Conservation (phyloP, 2,113 vertebrate species). For the Gallinago media region DNA sequence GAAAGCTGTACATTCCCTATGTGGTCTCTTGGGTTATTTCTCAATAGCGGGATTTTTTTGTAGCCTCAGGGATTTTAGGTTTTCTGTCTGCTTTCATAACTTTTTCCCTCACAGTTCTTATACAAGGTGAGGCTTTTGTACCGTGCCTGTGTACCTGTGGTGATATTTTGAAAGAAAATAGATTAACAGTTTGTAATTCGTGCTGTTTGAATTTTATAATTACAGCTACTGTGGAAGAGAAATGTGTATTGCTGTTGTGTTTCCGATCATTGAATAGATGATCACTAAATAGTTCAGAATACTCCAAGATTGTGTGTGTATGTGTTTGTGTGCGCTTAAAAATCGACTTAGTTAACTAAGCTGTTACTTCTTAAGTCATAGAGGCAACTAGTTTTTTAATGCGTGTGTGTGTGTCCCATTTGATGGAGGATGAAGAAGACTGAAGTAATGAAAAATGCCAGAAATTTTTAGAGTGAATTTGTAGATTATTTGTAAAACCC, state of each 20-base stretch:
- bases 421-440: conserved; percentile 12
- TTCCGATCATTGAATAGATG: conserved; percentile 19
- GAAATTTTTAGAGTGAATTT: conserved; percentile 19
- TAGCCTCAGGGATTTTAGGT: conserved; percentile 85
- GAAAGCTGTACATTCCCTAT: conserved; percentile 87
- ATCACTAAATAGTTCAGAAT: conserved; percentile 44
- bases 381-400: neutral
- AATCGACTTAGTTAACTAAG: neutral
- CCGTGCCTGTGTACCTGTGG: conserved; percentile 69
- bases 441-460: conserved; percentile 36
- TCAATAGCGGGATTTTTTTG: conserved; percentile 85
- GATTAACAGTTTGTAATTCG: conserved; percentile 79
- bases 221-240: conserved; percentile 1
- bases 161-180: conserved; percentile 78
- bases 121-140: conserved; percentile 82
- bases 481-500: neutral
- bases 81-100: conserved; percentile 83
- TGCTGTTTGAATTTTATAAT: conserved; percentile 28
- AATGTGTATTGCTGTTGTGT: conserved; percentile 12
- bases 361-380: neutral
- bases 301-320: conserved; percentile 19
- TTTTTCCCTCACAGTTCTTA: conserved; percentile 80
- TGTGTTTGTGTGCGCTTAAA: neutral
- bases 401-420: neutral
- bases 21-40: conserved; percentile 88